Evolutionary conservation across 2,113 vertebrate species (phyloP), one percentile per base, ranked within the genome.

Genomic region (Myotis davidii): DNA sequence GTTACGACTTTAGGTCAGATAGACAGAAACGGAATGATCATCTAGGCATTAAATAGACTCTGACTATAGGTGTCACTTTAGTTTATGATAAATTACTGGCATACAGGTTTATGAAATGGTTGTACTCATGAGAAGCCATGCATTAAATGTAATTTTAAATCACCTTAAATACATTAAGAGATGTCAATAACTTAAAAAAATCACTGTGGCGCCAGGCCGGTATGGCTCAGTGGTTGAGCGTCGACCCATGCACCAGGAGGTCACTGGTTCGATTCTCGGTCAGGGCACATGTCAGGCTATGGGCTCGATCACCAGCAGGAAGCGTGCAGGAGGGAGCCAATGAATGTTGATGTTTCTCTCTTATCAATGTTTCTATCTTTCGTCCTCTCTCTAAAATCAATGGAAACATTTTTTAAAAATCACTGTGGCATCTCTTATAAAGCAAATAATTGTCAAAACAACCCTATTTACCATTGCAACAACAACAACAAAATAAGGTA

Each of bases 101-200:
- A 72, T 65, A 34, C 13, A 69, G 11, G 1, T 84, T 94, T 90
- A 29, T 82, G 18, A 29, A 50, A 81, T 78, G 86, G 67, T 81
- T 79, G 16, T 78, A 70, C 65, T 84, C 79, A 21, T 39, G 64
- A 94, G 32, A 92, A 90, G 29, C 32, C 77, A 77, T 73, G 25
- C 20, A 76, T 42, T 59, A 78, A 74, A 73, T 34, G 6, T 54
- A 64, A 85, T 39, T 76, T 93, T 72, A 48, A 94, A 16, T 72
- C 29, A 34, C 39, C n/a, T 89, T 45, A 77, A 91, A 69, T 70
- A 39, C 3, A 87, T 56, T 72, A 84, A 18, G 0, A 6, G 27
- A 69, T 85, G 29, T 85, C 73, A 93, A 56, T 87, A 90, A 89
- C 67, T 94, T 94, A 45, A 69, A 85, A 61, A 61, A 61, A 25